Base-by-base conservation (phyloP, 2,797 vertebrate genomes). In the Craterocephalus amniculus region DNA sequence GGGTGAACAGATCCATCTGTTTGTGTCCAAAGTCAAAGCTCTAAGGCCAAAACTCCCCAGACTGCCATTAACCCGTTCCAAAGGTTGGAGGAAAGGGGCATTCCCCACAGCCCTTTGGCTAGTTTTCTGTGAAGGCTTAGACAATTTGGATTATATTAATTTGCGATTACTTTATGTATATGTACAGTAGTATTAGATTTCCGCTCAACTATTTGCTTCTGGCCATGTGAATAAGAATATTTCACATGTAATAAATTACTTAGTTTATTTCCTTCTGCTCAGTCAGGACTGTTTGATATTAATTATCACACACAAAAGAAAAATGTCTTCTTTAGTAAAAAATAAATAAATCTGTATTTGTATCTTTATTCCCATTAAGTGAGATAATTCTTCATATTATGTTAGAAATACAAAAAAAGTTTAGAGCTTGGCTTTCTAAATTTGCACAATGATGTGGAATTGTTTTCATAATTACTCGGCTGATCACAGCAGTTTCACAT, bases 1-100 rank as follows among this genome's bases (percentile, higher is more conserved):
- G 61, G 70, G 58, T 79, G 73, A 85, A 49, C 6, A 1, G 66
- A 74, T 49, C 79, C 77, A 89, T 89, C 76, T 87, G 87, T 87
- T 80, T 78, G 34, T 83, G 79, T 86, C 82, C 60, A 79, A 63
- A 73, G 63, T 74, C n/a, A 31, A 82, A 83, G 58, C 83, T 79
- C 69, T 70, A 76, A 85, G 61, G 76, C 75, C 71, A 59, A 54
- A 54, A 13, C 67, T 69, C 70, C 45, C 29, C 52, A 76, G 65
- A 77, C 61, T 51, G 67, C 75, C 86, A 82, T 87, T 85, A 84
- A 83, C 63, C 58, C 34, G 4, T 62, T 82, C 22, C 31, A 54
- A 59, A 78, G 74, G 63, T 51, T 63, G 51, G 63, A 32, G 26
- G 18, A 49, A 35, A 22, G 29, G 9, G 13, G 32, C 55, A n/a